Base-by-base conservation (phyloP, 2,888 invertebrate species). In the Tetramorium bicarinatum region DNA sequence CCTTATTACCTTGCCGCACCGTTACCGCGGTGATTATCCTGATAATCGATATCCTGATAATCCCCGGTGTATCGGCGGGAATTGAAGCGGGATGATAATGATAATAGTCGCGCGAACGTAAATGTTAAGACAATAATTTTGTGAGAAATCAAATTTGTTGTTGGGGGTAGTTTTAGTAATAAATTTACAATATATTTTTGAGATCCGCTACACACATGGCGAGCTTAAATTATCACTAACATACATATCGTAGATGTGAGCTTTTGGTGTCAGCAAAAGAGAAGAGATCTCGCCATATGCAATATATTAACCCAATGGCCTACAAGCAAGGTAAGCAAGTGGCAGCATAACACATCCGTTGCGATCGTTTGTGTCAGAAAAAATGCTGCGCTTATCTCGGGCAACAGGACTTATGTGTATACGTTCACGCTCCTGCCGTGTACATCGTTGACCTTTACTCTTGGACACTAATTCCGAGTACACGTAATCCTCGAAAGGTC, bases 371-470 rank as follows among this genome's bases (percentile, higher is more conserved):
- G 25, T 11, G 56, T 72, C 56, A 44, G 25, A 66, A 44, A 56
- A 59, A 72, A 59, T 44, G 25, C 25, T 29, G 7, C 72, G 41
- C 41, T 72, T 56, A 41, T 44, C 25, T 38, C 25, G 56, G 38
- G 18, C 25, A 25, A 56, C 38, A 41, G 34, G 25, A 56, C 41
- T 56, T 56, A 25, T 41, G 21, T 56, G 21, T 56, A n/a, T 29
- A 38, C 9, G 41, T 56, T 56, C 34, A 56, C 54, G 41, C 41
- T 56, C 4, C 54, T 25, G 56, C 6, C 38, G 25, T 47, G 56
- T 72, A 56, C 21, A 72, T 72, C 41, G 56, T 59, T 59, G 41
- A 72, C 72, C 44, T 72, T 72, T 72, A 72, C 56, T 56, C 41
- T 18, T 59, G 56, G 54, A 59, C 25, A 72, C 56, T 71, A 72